Conservation (phyloP, 2,888 invertebrate genomes). For the Eupithecia exiguata region DNA sequence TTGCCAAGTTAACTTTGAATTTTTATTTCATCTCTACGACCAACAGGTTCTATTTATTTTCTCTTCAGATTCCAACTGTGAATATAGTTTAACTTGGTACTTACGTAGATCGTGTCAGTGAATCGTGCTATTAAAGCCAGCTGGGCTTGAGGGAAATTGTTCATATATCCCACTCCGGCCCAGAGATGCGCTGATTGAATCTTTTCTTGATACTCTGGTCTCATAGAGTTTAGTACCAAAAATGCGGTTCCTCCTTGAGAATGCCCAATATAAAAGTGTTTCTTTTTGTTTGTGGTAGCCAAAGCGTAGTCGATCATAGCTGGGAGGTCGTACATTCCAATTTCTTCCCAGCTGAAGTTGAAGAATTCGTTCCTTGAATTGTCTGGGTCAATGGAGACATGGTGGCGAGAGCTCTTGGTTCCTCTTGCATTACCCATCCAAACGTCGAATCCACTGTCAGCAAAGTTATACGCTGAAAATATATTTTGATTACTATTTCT, state of each 20-base stretch:
- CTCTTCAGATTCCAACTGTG: not conserved
- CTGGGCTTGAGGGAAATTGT: constrained; percentile 55
- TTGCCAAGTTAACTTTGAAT: not conserved
- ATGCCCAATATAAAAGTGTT: constrained; percentile 73
- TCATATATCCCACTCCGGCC: constrained; percentile 67
- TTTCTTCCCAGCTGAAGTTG: constrained; percentile 73
- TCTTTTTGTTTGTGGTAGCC: constrained; percentile 52
- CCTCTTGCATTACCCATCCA: constrained; percentile 94
- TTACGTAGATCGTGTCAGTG: constrained; percentile 64
- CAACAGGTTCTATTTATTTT: not conserved
- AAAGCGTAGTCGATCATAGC: constrained; percentile 69
- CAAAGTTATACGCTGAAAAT: constrained; percentile 85
- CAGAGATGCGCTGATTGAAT: constrained; percentile 65
- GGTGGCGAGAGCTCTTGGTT: constrained; percentile 87
- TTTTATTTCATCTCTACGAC: not conserved
- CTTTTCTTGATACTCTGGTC: constrained; percentile 65
- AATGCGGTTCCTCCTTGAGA: constrained; percentile 74
- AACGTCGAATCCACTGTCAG: constrained; percentile 87
- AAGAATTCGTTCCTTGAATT: constrained; percentile 58
- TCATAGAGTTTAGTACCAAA: constrained; percentile 60
- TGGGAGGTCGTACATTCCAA: constrained; percentile 65
- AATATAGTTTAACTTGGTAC: constrained; percentile 39
- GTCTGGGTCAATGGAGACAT: constrained; percentile 70
- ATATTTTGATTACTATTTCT: constrained; percentile 2
- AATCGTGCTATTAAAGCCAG: constrained; percentile 46